A percentile compares a stretch with the other conserved stretches of the same genome.
Conservation (phyloP, 1,140 invertebrate genomes). For the Hypsibius dujardini region DNA sequence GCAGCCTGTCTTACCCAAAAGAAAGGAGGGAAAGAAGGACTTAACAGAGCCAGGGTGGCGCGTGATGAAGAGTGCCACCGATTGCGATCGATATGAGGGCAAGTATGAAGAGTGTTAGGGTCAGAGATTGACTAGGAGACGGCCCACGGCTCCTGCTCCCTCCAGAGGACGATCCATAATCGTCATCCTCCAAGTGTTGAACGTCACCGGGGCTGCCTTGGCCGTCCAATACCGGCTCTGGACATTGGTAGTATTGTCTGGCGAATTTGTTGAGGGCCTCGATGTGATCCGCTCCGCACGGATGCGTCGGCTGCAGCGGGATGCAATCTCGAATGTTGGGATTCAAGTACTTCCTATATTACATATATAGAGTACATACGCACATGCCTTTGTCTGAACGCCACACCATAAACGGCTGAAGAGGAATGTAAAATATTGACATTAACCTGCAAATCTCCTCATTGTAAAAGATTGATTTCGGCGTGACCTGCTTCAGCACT, state of each 20-base stretch:
- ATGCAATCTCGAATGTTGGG: neutral
- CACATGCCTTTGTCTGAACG: neutral
- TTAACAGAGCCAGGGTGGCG: too few species aligned
- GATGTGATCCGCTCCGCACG: neutral
- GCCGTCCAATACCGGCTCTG: neutral
- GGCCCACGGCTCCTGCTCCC: neutral
- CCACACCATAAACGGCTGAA: neutral
- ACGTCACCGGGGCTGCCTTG: neutral
- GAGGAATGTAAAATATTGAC: neutral
- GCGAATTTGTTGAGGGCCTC: slow-evolving; percentile 13
- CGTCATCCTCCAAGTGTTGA: neutral
- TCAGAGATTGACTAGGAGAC: neutral
- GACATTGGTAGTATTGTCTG: neutral
- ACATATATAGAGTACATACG: neutral
- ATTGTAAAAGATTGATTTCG: neutral
- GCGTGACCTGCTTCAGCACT: neutral
- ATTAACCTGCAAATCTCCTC: slow-evolving; percentile 12
- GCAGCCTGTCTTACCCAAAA: too few species aligned
- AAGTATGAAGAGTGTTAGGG: neutral
- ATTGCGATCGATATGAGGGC: neutral
- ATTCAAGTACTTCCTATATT: neutral
- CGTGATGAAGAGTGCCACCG: too few species aligned
- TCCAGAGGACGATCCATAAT: neutral
- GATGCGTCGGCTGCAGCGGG: neutral
- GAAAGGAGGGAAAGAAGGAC: too few species aligned